Conservation (phyloP, 2,888 invertebrate species). For the Luffia ferchaultella region DNA sequence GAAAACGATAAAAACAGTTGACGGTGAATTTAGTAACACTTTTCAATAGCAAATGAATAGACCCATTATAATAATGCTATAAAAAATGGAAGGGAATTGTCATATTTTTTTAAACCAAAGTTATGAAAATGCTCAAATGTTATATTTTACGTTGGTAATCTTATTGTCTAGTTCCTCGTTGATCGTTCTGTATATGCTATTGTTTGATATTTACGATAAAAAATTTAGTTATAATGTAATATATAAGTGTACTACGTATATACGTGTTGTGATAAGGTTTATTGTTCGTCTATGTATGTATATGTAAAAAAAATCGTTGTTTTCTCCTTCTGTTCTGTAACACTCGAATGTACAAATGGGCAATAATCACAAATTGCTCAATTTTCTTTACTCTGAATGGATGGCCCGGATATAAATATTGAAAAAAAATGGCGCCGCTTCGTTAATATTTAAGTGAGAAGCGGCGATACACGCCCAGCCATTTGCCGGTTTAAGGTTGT, state of each 20-base stretch:
- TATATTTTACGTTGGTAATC: conserved; percentile 57
- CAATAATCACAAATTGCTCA: conserved; percentile 47
- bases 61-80: too few relatives aligned
- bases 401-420: too few relatives aligned
- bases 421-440: too few relatives aligned
- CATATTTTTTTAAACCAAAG: conserved; percentile 55
- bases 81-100: not conserved
- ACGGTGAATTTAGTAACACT: too few relatives aligned
- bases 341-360: conserved; percentile 36
- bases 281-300: conserved; percentile 26
- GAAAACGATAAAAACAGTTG: too few relatives aligned
- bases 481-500: conserved; percentile 37
- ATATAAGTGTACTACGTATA: not conserved
- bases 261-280: conserved; percentile 35
- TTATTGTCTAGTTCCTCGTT: conserved; percentile 54
- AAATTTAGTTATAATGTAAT: not conserved
- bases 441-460: too few relatives aligned
- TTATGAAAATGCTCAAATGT: conserved; percentile 55
- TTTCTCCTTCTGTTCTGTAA: conserved; percentile 9
- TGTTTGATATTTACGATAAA: not conserved
- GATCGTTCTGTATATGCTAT: conserved; percentile 32
- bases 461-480: not conserved
- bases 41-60: too few relatives aligned
- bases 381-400: conserved; percentile 18
- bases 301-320: not conserved